These are phyloP conservation scores for Allacma fusca DNA, from an alignment of 2,888 invertebrate species.

Conservation along the genomic window DNA sequence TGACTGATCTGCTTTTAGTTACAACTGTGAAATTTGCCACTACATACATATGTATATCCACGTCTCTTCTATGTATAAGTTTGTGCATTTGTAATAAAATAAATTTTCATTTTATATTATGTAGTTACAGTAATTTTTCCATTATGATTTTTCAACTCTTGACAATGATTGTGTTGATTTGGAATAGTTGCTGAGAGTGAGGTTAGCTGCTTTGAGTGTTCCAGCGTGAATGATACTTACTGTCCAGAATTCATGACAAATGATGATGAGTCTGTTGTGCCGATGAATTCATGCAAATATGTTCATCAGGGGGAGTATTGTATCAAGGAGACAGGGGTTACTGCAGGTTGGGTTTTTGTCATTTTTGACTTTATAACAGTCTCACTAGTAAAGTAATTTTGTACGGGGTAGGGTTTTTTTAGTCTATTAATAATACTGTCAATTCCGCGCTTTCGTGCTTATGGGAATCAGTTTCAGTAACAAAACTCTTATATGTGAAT, in stretches of 20 bases:
- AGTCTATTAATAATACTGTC: neutral
- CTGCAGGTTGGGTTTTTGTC: constrained; percentile 74
- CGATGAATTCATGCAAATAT: constrained; percentile 48
- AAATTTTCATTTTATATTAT: too few relatives aligned
- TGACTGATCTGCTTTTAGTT: too few relatives aligned
- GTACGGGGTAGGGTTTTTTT: too few relatives aligned
- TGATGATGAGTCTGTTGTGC: constrained; percentile 56
- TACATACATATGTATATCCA: too few relatives aligned
- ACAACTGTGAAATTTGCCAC: too few relatives aligned
- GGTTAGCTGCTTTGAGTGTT: constrained; percentile 56
- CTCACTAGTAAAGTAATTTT: too few relatives aligned
- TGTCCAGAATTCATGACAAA: constrained; percentile 57
- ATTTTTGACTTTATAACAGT: neutral
- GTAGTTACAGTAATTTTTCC: neutral
- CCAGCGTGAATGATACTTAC: constrained; percentile 56
- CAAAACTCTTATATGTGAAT: too few relatives aligned
- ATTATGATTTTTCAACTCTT: neutral
- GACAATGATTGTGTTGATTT: neutral
- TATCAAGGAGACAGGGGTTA: constrained; percentile 68
- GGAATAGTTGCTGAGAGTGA: constrained; percentile 30
- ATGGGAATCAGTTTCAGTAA: too few relatives aligned
- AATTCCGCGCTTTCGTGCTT: neutral
- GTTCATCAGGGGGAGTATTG: constrained; percentile 63
- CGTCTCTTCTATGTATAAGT: too few relatives aligned
- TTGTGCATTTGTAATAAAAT: too few relatives aligned